These are phyloP conservation scores for Acanthiza pusilla DNA, from an alignment of 2,797 vertebrate genomes.

Conservation along the genomic window DNA sequence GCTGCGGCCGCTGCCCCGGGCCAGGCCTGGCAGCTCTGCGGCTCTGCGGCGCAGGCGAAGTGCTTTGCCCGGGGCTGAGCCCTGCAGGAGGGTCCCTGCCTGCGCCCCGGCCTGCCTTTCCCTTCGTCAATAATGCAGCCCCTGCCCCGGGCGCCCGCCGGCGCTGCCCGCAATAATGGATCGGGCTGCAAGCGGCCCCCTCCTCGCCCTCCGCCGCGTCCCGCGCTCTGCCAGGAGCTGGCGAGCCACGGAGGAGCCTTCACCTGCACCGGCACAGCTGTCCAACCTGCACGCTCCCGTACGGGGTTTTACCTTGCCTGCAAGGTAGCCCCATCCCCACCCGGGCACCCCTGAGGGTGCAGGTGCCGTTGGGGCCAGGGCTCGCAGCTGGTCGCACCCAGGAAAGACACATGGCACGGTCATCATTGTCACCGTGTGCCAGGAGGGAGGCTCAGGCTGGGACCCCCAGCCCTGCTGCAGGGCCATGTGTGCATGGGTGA, in stretches of 20 bases:
- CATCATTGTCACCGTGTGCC: accelerated
- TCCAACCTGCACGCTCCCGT: background rate
- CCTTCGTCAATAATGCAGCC: slow-evolving; percentile 62
- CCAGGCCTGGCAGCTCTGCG: background rate
- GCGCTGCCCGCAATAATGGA: slow-evolving; percentile 31
- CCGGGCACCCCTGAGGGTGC: accelerated
- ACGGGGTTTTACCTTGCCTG: background rate
- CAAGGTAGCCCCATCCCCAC: background rate
- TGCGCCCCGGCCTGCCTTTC: background rate
- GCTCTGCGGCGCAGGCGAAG: slow-evolving; percentile 36
- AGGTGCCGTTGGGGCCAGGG: background rate
- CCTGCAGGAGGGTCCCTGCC: background rate
- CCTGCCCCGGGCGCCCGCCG: background rate
- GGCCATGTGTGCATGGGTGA: accelerated
- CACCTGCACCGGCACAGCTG: background rate
- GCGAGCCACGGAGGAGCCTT: background rate
- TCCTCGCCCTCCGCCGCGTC: background rate
- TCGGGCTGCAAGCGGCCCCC: background rate
- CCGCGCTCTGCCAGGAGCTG: background rate
- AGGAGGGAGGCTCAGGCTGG: background rate
- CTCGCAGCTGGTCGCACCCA: accelerated
- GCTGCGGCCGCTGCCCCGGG: background rate
- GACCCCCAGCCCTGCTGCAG: background rate
- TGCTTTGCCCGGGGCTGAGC: slow-evolving; percentile 62
- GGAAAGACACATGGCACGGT: accelerated